phyloP scores from a whole-genome alignment of 2,888 invertebrate species.

The Crepidodera aurea region DNA sequence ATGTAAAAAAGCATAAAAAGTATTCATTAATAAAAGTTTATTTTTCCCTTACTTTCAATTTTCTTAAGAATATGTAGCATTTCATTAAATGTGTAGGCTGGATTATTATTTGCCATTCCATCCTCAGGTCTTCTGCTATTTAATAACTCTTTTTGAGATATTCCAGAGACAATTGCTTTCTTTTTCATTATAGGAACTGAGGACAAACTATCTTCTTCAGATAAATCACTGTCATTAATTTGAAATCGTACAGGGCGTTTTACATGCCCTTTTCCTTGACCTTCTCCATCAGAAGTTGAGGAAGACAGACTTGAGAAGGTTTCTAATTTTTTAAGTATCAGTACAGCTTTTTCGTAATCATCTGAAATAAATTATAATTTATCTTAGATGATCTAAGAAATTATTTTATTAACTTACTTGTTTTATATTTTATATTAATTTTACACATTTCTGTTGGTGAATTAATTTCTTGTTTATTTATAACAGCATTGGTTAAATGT shows the following conservation, averaged over 20 bases:
- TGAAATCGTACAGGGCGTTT: neutral
- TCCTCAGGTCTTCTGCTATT: neutral
- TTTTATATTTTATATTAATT: too few species aligned
- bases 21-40: too few species aligned
- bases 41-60: too few species aligned
- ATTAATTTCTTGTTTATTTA: too few species aligned
- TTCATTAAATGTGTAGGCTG: too few species aligned
- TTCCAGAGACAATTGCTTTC: too few species aligned
- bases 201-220: neutral
- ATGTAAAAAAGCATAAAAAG: neutral
- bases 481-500: too few species aligned
- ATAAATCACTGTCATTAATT: neutral
- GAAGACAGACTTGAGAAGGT: neutral
- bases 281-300: neutral
- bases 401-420: too few species aligned
- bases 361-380: neutral
- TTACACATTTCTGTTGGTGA: too few species aligned
- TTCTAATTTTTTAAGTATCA: neutral
- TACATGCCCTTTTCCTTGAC: neutral
- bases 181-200: neutral
- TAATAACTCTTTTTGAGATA: neutral
- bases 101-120: neutral
- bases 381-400: too few species aligned
- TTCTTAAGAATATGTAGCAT: too few species aligned
- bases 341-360: neutral